These are phyloP conservation scores for Periphyllus acericola DNA, from an alignment of 2,888 invertebrate species.

Conservation along the genomic window DNA sequence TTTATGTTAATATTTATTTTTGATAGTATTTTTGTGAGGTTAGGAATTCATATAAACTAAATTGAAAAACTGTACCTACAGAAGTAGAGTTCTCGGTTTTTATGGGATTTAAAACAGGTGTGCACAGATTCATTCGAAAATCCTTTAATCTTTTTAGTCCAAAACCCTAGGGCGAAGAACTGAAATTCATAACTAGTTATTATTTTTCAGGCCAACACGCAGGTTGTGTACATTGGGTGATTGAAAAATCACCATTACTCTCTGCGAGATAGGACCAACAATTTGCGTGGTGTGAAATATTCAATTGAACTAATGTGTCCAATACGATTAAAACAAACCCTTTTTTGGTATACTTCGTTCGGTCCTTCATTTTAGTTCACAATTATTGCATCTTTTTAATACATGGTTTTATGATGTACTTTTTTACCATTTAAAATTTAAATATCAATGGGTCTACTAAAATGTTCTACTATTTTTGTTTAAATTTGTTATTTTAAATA, in stretches of 20 bases:
- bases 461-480: not conserved
- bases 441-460: not conserved
- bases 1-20: not conserved
- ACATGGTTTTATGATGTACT: not conserved
- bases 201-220: not conserved
- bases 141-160: constrained; percentile 15
- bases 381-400: not conserved
- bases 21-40: not conserved
- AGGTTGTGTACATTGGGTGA: too few species aligned
- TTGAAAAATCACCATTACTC: too few species aligned
- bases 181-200: not conserved
- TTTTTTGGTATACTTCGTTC: too few species aligned
- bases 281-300: too few species aligned
- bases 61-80: not conserved
- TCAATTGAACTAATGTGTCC: too few species aligned
- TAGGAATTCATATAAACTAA: not conserved
- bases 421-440: not conserved
- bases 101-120: not conserved
- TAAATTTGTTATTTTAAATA: not conserved
- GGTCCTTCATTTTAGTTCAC: not conserved
- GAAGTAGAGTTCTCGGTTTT: not conserved
- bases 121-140: not conserved
- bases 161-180: not conserved
- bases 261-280: too few species aligned
- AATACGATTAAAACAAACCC: too few species aligned